Base-by-base conservation (phyloP, 2,888 invertebrate genomes). In the Drosophila trichaetosa region DNA sequence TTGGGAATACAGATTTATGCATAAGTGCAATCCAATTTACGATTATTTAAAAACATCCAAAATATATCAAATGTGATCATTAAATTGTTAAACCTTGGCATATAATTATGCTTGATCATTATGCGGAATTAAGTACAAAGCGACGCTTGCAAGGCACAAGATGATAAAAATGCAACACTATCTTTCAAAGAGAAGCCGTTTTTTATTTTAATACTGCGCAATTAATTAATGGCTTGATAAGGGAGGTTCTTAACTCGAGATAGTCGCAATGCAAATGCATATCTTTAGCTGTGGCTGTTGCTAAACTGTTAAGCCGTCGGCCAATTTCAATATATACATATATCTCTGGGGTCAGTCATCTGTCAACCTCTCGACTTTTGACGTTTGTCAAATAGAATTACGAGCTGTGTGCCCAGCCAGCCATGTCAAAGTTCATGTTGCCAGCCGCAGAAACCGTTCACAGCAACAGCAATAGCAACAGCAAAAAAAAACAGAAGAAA, bases 361-460 rank as follows among this genome's bases (percentile, higher is more conserved):
- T 76, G 76, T 76, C 79, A 74, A 74, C 21, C 66, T 66, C 62
- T 65, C 64, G 52, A 73, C 40, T 33, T 65, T 58, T 65, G 65
- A 73, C 80, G 76, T 84, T 69, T 49, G 70, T 83, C 89, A 87
- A 87, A 77, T 66, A 79, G 89, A 87, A 73, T 89, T 77, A 84
- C 70, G 75, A 61, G 57, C 42, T 52, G 40, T 52, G 52, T 40
- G 73, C 67, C 71, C 75, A 72, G 46, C 63, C 70, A 74, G 72
- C 67, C 82, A 64, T 87, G 89, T 80, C 82, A 80, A 68, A 76
- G 86, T 82, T 87, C 62, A 77, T 81, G 83, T 87, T 83, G 88
- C 83, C 88, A 75, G 76, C 79, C 89, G 62, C 89, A 84, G 80
- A 73, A 75, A 61, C 69, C 61, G 66, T 60, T 53, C 79, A 29